These are phyloP conservation scores for Paracentrotus lividus DNA, from an alignment of 53 echinoderm and acorn worm species.

Conservation along the genomic window DNA sequence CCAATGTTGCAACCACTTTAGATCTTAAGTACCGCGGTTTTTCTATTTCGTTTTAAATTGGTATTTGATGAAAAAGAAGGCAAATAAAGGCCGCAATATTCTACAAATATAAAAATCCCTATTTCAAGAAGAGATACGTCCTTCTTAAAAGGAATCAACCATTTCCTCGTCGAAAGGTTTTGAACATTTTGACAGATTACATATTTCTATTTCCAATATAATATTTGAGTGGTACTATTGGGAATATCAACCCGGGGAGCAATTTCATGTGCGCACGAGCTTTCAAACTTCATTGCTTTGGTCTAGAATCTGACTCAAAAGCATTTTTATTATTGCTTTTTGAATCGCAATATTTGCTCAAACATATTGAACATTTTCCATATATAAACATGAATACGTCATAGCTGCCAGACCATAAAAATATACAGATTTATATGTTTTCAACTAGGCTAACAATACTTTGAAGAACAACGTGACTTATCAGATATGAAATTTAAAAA, in stretches of 20 bases:
- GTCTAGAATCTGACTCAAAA: neutral
- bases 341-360: neutral
- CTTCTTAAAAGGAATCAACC: constrained; percentile 1
- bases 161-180: neutral
- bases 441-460: too few species aligned
- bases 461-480: too few species aligned
- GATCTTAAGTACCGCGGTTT: neutral
- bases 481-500: too few species aligned
- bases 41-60: neutral
- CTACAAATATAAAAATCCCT: neutral
- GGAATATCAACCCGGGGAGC: neutral
- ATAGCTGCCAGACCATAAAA: neutral
- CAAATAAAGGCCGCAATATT: neutral
- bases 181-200: neutral
- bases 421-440: too few species aligned
- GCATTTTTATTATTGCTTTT: neutral
- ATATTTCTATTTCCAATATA: constrained; percentile 4
- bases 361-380: constrained; percentile 22
- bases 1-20: neutral
- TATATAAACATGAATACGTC: constrained; percentile 6
- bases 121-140: neutral
- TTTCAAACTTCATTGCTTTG: constrained; percentile 1
- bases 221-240: neutral
- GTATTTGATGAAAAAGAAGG: constrained; percentile 3
- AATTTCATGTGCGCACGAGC: neutral